A percentile compares a stretch with the other conserved stretches of the same genome.
phyloP scores from a whole-genome alignment of 2,113 vertebrate species.

The Numida meleagris region DNA sequence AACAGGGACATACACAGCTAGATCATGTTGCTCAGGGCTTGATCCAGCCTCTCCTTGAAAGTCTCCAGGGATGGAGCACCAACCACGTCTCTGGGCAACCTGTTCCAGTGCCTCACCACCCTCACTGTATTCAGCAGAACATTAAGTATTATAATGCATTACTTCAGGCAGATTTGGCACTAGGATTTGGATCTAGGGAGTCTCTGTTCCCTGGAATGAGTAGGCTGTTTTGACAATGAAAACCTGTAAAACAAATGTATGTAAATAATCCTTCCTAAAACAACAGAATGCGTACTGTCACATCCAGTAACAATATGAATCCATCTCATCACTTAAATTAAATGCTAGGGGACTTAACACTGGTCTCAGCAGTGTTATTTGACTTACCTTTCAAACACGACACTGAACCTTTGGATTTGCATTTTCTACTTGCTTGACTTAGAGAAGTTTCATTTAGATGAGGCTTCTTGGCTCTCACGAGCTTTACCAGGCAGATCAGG shows the following conservation, averaged over 20 bases:
- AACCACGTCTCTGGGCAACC: too few relatives aligned
- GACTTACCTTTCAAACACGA: not conserved
- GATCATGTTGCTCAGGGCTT: too few relatives aligned
- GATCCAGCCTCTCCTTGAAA: too few relatives aligned
- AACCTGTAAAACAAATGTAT: not conserved
- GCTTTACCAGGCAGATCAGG: not conserved
- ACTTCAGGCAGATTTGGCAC: not conserved
- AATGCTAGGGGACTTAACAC: not conserved
- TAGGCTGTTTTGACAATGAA: not conserved
- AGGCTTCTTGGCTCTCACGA: not conserved
- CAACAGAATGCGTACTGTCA: fast-evolving
- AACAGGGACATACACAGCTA: too few relatives aligned
- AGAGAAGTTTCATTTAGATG: not conserved
- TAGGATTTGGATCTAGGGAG: not conserved
- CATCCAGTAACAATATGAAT: not conserved
- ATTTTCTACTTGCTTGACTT: not conserved
- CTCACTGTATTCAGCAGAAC: not conserved
- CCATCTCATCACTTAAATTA: not conserved
- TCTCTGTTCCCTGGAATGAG: not conserved
- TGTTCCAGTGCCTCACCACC: too few relatives aligned
- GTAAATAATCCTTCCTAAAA: not conserved
- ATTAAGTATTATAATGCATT: not conserved
- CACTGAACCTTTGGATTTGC: not conserved
- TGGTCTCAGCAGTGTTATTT: not conserved
- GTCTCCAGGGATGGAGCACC: too few relatives aligned